Percentiles rank a stretch among this genome's conserved stretches.
phyloP scores from a whole-genome alignment of 2,888 invertebrate species.

The Selenia dentaria region DNA sequence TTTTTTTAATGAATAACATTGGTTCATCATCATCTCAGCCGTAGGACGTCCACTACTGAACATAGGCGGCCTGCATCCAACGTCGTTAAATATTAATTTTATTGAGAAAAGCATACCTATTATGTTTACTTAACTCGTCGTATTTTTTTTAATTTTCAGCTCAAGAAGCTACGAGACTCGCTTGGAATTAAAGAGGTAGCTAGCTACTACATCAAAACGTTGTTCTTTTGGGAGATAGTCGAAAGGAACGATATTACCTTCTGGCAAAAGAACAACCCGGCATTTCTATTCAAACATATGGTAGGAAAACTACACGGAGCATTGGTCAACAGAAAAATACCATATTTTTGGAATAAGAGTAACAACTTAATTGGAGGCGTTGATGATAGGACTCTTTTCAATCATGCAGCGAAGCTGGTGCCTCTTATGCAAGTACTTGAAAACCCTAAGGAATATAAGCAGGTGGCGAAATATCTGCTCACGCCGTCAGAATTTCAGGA shows the following conservation, averaged over 20 bases:
- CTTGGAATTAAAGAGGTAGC: constrained; percentile 69
- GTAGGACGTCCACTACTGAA: too few species aligned
- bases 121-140: too few species aligned
- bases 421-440: constrained; percentile 49
- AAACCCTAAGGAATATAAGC: constrained; percentile 43
- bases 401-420: constrained; percentile 49
- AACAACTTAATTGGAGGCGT: constrained; percentile 69
- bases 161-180: constrained; percentile 80
- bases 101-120: too few species aligned
- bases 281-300: constrained; percentile 64
- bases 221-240: constrained; percentile 70
- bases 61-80: too few species aligned
- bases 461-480: constrained; percentile 57
- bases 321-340: constrained; percentile 50
- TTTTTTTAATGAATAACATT: too few species aligned
- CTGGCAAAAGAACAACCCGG: constrained; percentile 53
- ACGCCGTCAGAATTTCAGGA: constrained; percentile 46
- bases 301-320: constrained; percentile 60
- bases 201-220: constrained; percentile 84
- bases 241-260: constrained; percentile 45
- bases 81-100: too few species aligned
- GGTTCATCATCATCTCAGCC: too few species aligned
- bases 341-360: constrained; percentile 75
- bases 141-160: constrained; percentile 45
- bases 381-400: constrained; percentile 30